Conservation (phyloP, 2,888 invertebrate species). For the Pseudococcus longispinus region DNA sequence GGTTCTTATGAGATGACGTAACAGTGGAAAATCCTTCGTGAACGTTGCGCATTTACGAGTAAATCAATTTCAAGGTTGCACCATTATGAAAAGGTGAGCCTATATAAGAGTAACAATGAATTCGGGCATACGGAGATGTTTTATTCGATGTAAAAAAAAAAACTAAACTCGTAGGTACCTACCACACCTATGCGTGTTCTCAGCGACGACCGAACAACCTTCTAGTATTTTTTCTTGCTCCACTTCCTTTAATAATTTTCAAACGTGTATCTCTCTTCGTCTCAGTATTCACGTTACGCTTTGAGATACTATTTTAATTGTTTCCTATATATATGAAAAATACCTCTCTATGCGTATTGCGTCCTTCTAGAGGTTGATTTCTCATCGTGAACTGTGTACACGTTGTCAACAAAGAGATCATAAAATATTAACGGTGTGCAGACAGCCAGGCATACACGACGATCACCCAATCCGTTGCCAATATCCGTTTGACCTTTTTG, state of each 20-base stretch:
- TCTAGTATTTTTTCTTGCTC: constrained; percentile 37
- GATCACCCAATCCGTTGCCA: neutral
- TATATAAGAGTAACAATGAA: constrained; percentile 21
- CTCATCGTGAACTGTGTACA: neutral
- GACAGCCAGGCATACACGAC: too few relatives aligned
- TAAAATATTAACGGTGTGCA: too few relatives aligned
- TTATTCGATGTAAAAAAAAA: neutral
- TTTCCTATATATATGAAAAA: constrained; percentile 24
- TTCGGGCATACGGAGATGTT: neutral
- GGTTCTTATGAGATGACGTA: neutral
- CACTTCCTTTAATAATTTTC: constrained; percentile 28
- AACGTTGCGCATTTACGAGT: constrained; percentile 20
- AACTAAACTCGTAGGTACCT: neutral
- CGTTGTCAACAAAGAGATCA: constrained; percentile 4
- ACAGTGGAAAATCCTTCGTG: constrained; percentile 36
- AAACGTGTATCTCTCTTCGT: neutral
- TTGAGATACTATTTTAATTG: constrained; percentile 21
- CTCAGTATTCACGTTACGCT: constrained; percentile 20
- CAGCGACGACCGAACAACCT: constrained; percentile 32
- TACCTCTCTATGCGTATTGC: neutral
- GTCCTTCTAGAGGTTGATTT: constrained; percentile 33
- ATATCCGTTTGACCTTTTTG: constrained; percentile 3
- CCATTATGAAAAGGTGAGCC: constrained; percentile 32
- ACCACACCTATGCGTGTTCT: constrained; percentile 36
- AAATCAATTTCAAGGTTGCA: constrained; percentile 31